A percentile compares a stretch with the other conserved stretches of the same genome.
phyloP scores from a whole-genome alignment of 2,888 invertebrate genomes.

The Ligdia adustata region DNA sequence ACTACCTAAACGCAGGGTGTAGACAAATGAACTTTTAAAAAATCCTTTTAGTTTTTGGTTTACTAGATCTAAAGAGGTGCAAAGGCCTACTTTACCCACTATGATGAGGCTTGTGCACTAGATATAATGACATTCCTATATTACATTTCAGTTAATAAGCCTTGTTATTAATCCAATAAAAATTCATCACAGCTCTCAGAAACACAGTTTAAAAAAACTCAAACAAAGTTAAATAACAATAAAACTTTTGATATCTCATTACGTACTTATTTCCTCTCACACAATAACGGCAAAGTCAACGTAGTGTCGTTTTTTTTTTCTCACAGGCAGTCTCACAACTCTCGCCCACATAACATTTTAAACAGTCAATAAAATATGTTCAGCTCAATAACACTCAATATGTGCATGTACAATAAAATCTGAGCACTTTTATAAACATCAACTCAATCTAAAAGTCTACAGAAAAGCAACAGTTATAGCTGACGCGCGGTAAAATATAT shows the following conservation, averaged over 20 bases:
- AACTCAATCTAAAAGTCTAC: not conserved
- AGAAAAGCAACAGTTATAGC: not conserved
- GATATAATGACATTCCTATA: too few species aligned
- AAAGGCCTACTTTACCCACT: too few species aligned
- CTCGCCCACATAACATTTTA: constrained; percentile 22
- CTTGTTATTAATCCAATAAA: too few species aligned
- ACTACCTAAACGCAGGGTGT: too few species aligned
- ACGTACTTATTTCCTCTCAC: constrained; percentile 38
- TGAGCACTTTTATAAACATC: constrained; percentile 9
- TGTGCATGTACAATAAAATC: constrained; percentile 24
- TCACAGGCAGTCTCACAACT: constrained; percentile 18
- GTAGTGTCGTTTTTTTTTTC: constrained; percentile 16
- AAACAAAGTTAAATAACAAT: too few species aligned
- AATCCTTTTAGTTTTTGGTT: too few species aligned
- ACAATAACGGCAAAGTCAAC: constrained; percentile 26
- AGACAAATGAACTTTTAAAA: too few species aligned
- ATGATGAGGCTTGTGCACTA: too few species aligned
- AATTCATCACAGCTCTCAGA: too few species aligned
- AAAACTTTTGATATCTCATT: constrained; percentile 15
- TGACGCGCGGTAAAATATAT: not conserved
- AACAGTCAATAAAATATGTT: constrained; percentile 20
- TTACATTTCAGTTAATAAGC: too few species aligned
- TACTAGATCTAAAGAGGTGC: too few species aligned
- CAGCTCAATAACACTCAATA: constrained; percentile 21
- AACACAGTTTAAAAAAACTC: too few species aligned